Evolutionary conservation across 2,888 invertebrate genomes (phyloP).

Genomic region (Drosophila histrio): DNA sequence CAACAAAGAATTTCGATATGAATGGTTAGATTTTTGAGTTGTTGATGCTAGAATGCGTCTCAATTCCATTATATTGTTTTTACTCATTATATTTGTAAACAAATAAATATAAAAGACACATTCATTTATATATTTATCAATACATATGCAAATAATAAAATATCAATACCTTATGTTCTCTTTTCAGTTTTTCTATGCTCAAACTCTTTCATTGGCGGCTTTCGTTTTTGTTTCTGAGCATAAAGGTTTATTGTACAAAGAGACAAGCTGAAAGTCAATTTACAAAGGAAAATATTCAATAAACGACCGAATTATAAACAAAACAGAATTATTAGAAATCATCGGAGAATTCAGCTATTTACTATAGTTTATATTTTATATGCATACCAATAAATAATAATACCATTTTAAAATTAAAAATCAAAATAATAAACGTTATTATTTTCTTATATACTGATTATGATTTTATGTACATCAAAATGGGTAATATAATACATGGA

Average conservation of each 20-base stretch:
- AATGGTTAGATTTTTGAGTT: neutral
- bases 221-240: constrained; percentile 3
- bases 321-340: constrained; percentile 14
- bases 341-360: neutral
- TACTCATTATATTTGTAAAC: neutral
- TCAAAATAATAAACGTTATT: neutral
- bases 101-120: constrained; percentile 5
- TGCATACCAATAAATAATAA: neutral
- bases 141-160: constrained; percentile 14
- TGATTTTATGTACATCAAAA: constrained; percentile 65
- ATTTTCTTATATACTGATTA: constrained; percentile 38
- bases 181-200: constrained; percentile 1
- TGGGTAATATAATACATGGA: constrained; percentile 64
- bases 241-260: neutral
- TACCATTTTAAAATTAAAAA: neutral
- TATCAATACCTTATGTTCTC: constrained; percentile 7
- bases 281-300: constrained; percentile 5
- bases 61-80: constrained; percentile 16
- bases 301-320: constrained; percentile 17
- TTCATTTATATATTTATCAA: constrained; percentile 6
- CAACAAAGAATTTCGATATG: neutral
- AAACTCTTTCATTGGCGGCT: constrained; percentile 8
- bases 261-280: constrained; percentile 12
- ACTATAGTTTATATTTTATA: neutral
- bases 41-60: neutral